Evolutionary conservation across 2,888 invertebrate genomes (phyloP), one percentile per base, ranked within the genome.

Genomic region (Monochamus alternatus): DNA sequence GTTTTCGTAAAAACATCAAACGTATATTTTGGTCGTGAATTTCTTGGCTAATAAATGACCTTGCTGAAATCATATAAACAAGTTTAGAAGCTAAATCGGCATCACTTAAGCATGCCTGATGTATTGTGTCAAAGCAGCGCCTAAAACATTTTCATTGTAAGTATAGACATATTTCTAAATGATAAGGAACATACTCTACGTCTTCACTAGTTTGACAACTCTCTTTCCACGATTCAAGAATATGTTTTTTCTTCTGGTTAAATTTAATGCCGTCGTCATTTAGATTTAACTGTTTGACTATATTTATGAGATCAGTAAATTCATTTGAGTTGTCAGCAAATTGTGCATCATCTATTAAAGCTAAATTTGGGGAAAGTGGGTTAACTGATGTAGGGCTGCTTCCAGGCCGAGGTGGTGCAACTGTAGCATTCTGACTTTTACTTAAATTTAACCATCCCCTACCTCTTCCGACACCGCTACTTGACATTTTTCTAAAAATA

Each of bases 211-310:
- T 84, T 44, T 82, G 69, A 77, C 88, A 89, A 44, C 84, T 84
- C 38, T 85, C 76, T 31, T 80, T 77, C 86, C 88, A 87, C 59
- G 80, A 81, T 68, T 87, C 84, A 32, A 86, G 75, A 55, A 89
- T 85, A 74, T 85, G 80, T 78, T 85, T 86, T 14, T 88, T 81
- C 80, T 89, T 89, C 74, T 87, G 86, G 79, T 89, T 89, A 72
- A 88, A 84, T 74, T 86, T 77, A 66, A 89, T 89, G 5, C 89
- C 89, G 81, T 89, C 89, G 78, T 89, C 89, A 9, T 83, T 81
- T 9, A 83, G 72, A 78, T 84, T 85, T 38, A 89, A 79, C 74
- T 85, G 83, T 64, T 85, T 84, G n/a, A 89, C 80, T 75, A 81
- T 81, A 5, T 81, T 81, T 31, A 88, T 79, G 38, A 88, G 80